A percentile compares a stretch with the other conserved stretches of the same genome.
These are phyloP conservation scores for Hippocampus kuda DNA, from an alignment of 2,797 vertebrate genomes.

Conservation along the genomic window DNA sequence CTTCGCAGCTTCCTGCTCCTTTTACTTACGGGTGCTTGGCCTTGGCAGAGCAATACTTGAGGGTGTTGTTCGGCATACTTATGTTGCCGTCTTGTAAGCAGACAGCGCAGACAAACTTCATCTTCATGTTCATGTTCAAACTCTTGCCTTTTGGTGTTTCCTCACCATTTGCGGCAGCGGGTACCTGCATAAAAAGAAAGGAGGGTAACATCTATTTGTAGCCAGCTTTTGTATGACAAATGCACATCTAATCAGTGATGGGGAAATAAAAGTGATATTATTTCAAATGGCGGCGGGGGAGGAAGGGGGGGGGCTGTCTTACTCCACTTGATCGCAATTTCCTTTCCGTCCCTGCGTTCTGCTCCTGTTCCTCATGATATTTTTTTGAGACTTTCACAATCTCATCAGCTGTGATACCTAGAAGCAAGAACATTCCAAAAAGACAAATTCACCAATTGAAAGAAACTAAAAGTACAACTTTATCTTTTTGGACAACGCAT, in stretches of 20 bases:
- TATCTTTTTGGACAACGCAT: too few species aligned
- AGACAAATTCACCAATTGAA: not conserved
- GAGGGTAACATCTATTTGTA: not conserved
- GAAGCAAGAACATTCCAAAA: slow-evolving; percentile 19
- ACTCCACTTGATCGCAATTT: slow-evolving; percentile 44
- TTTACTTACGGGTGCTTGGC: slow-evolving; percentile 79
- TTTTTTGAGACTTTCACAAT: slow-evolving; percentile 82
- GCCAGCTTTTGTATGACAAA: not conserved
- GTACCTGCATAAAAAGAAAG: not conserved
- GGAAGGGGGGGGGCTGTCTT: slow-evolving; percentile 7
- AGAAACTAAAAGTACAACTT: not conserved
- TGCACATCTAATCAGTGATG: not conserved
- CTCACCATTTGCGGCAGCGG: slow-evolving; percentile 12
- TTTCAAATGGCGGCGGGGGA: too few species aligned
- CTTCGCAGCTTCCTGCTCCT: not conserved
- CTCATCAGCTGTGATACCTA: slow-evolving; percentile 82
- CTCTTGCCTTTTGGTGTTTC: slow-evolving; percentile 32
- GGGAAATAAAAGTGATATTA: not conserved
- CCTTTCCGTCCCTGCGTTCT: slow-evolving; percentile 6
- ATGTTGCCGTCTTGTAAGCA: slow-evolving; percentile 80
- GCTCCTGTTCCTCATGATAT: slow-evolving; percentile 59
- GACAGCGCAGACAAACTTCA: slow-evolving; percentile 87
- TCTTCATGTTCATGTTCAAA: slow-evolving; percentile 78
- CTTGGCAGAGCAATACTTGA: slow-evolving; percentile 86
- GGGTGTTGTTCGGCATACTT: slow-evolving; percentile 80